Evolutionary conservation across 2,888 invertebrate species (phyloP).

Genomic region (Amphipyra berbera): DNA sequence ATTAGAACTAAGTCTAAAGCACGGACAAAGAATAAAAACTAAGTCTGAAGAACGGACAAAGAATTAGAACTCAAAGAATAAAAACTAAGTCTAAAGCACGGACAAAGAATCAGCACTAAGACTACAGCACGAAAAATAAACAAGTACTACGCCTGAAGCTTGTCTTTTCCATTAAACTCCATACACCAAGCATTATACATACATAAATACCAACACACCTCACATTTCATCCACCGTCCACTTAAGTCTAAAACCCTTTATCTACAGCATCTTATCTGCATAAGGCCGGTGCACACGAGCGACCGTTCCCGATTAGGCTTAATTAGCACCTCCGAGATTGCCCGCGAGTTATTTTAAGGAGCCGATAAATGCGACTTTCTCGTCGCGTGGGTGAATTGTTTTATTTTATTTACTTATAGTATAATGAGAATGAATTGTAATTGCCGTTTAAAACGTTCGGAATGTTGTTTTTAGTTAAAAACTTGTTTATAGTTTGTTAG

Average conservation of each 20-base stretch:
- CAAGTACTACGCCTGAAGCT: too few relatives aligned
- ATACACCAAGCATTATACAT: too few relatives aligned
- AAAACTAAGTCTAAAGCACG: too few relatives aligned
- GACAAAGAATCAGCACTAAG: too few relatives aligned
- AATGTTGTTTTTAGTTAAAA: conserved; percentile 13
- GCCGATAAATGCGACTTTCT: conserved; percentile 56
- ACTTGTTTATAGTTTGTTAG: neutral
- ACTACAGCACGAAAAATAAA: too few relatives aligned
- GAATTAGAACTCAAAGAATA: too few relatives aligned
- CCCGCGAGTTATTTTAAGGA: conserved; percentile 59
- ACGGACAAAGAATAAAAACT: too few relatives aligned
- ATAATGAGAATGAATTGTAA: conserved; percentile 51
- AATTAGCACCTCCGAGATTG: conserved; percentile 65
- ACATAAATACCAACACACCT: conserved; percentile 9
- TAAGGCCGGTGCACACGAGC: conserved; percentile 50
- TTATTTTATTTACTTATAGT: conserved; percentile 37
- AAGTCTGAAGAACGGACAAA: too few relatives aligned
- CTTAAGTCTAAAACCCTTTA: conserved; percentile 40
- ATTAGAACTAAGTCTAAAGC: too few relatives aligned
- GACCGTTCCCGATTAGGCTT: conserved; percentile 65
- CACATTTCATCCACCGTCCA: conserved; percentile 21
- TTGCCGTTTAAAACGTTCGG: conserved; percentile 21
- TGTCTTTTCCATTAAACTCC: too few relatives aligned
- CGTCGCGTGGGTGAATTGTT: conserved; percentile 43
- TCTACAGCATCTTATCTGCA: conserved; percentile 55